A percentile compares a stretch with the other conserved stretches of the same genome.
These are phyloP conservation scores for Caenorhabditis sp. DNA, from an alignment of 2,888 invertebrate genomes.

Conservation along the genomic window DNA sequence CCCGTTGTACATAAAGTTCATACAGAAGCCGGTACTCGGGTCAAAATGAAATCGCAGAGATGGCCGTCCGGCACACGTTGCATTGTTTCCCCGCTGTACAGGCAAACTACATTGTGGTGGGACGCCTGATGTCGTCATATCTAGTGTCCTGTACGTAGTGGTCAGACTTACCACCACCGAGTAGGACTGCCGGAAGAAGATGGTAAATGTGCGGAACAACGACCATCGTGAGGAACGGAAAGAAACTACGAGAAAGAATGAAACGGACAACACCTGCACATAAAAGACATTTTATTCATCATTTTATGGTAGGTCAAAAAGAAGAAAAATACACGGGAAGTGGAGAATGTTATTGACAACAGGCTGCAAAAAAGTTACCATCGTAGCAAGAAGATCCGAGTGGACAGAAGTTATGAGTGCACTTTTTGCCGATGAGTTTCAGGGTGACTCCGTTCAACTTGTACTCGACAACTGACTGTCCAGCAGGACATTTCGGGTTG, in stretches of 20 bases:
- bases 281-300: constrained; percentile 25
- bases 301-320: background rate
- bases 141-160: background rate
- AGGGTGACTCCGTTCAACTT: constrained; percentile 58
- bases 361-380: constrained; percentile 67
- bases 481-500: constrained; percentile 59
- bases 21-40: constrained; percentile 28
- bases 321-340: background rate
- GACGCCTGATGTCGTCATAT: constrained; percentile 7
- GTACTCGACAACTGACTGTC: constrained; percentile 49
- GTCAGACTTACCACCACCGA: constrained; percentile 9
- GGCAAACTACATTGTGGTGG: constrained; percentile 16
- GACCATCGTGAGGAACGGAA: constrained; percentile 6
- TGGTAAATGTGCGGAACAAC: constrained; percentile 41
- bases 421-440: constrained; percentile 64
- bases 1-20: constrained; percentile 20
- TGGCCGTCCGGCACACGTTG: background rate
- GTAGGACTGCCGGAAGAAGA: constrained; percentile 30
- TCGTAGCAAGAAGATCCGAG: constrained; percentile 51
- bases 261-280: background rate
- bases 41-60: constrained; percentile 33
- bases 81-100: background rate
- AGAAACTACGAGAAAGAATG: background rate
- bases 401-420: constrained; percentile 68
- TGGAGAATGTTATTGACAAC: constrained; percentile 54